Evolutionary conservation across 2,113 vertebrate genomes (phyloP).

Genomic region (Addax nasomaculatus): DNA sequence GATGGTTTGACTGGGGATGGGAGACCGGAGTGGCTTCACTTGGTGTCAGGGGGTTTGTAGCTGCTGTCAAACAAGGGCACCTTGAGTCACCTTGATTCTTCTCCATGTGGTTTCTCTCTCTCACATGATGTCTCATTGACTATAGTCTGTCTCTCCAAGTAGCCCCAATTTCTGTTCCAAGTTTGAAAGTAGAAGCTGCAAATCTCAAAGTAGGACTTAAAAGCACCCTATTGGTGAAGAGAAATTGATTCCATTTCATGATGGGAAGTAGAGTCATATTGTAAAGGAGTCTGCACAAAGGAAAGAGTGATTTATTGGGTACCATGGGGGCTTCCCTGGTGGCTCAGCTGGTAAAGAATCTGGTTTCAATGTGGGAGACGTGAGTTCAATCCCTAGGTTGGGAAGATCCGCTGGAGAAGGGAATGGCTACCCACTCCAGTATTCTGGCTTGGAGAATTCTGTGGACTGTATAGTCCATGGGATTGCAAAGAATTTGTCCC

Average conservation of each 20-base stretch:
- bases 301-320: neutral
- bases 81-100: neutral
- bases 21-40: neutral
- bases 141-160: neutral
- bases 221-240: neutral
- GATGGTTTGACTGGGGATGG: neutral
- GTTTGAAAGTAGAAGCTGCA: neutral
- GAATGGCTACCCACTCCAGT: neutral
- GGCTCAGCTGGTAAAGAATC: neutral
- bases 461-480: neutral
- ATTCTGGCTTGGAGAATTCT: neutral
- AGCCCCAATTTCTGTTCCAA: neutral
- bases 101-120: neutral
- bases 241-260: neutral
- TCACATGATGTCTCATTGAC: neutral
- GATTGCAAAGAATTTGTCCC: neutral
- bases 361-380: fast-evolving
- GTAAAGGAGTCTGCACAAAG: neutral
- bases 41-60: neutral
- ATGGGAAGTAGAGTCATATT: neutral
- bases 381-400: neutral
- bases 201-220: neutral
- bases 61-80: neutral
- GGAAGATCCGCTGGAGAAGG: neutral
- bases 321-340: neutral